A percentile compares a stretch with the other conserved stretches of the same genome.
phyloP scores from a whole-genome alignment of 2,888 invertebrate genomes.

The Falcaria lacertinaria region DNA sequence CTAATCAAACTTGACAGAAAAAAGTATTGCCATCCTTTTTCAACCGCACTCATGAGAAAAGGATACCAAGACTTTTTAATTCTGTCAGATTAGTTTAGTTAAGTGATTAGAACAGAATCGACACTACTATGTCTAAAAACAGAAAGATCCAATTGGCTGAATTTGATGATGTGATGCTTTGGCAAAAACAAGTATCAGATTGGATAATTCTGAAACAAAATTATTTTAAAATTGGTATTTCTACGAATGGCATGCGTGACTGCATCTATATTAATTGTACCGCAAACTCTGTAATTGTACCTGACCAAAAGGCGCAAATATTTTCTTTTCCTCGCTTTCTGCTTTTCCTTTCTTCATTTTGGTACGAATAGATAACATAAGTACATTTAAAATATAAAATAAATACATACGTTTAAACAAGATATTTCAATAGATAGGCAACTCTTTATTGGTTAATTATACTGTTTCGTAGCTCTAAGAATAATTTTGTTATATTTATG shows the following conservation, averaged over 20 bases:
- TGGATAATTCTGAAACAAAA: not conserved
- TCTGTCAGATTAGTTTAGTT: too few species aligned
- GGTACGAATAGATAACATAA: constrained; percentile 32
- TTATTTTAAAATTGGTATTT: not conserved
- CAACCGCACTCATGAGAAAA: too few species aligned
- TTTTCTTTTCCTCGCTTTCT: constrained; percentile 86
- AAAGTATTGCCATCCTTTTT: too few species aligned
- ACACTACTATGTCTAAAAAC: not conserved
- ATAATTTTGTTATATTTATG: too few species aligned
- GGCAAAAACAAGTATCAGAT: too few species aligned
- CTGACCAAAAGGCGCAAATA: constrained; percentile 90
- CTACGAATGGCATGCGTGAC: not conserved
- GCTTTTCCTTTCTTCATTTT: constrained; percentile 86
- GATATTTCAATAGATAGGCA: too few species aligned
- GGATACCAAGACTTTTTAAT: too few species aligned
- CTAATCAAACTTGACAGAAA: too few species aligned
- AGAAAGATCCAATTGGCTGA: not conserved
- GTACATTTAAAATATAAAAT: constrained; percentile 16
- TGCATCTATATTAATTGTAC: not conserved
- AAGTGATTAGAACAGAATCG: too few species aligned
- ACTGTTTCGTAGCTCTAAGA: too few species aligned
- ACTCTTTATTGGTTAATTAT: too few species aligned
- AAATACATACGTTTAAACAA: not conserved
- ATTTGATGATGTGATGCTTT: too few species aligned
- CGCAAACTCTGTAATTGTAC: constrained; percentile 58